A percentile compares a stretch with the other conserved stretches of the same genome.
phyloP scores from a whole-genome alignment of 92 coral and sea anemone species.

The Zoanthus solanderi region DNA sequence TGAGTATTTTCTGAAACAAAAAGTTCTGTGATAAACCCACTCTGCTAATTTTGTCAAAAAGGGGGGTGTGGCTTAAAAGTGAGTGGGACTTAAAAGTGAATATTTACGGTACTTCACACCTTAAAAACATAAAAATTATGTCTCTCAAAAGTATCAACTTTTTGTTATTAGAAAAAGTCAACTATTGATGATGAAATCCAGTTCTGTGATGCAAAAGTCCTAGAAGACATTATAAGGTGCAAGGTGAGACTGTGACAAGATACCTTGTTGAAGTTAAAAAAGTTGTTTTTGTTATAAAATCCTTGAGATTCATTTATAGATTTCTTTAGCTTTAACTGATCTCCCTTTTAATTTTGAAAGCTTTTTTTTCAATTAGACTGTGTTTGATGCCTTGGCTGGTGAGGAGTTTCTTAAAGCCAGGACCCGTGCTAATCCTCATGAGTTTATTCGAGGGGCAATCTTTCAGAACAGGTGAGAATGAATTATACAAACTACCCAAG shows the following conservation, averaged over 20 bases:
- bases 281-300: no score
- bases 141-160: no score
- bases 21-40: no score
- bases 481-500: background rate
- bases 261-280: no score
- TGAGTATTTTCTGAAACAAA: no score
- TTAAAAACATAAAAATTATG: no score
- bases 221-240: constrained; percentile 80
- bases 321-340: no score
- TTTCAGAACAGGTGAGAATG: constrained; percentile 89
- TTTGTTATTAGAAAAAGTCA: constrained; percentile 70
- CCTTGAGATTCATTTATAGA: no score
- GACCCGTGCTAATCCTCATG: constrained; percentile 98
- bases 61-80: no score
- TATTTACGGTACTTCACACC: no score
- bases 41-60: no score
- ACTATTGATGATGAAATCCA: constrained; percentile 87
- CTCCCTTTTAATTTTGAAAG: background rate
- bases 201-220: constrained; percentile 87
- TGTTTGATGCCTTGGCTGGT: constrained; percentile 88
- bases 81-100: no score
- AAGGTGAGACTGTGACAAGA: constrained; percentile 64
- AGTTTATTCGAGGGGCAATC: constrained; percentile 92
- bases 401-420: constrained; percentile 96
- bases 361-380: constrained; percentile 65